Evolutionary conservation across 2,888 invertebrate species (phyloP).

Genomic region (Drosophila vallismaia): DNA sequence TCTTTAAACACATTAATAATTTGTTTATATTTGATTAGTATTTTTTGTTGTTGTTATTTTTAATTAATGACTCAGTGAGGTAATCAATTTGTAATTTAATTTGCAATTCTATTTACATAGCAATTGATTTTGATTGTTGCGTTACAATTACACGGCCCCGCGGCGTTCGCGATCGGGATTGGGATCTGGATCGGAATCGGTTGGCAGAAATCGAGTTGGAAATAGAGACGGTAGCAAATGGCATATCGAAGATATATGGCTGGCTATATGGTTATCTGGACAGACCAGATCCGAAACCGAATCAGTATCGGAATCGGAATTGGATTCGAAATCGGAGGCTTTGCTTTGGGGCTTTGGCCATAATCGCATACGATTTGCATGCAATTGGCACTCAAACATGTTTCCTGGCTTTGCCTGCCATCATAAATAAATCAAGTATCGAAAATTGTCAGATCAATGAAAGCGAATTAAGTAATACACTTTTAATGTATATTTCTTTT

Average conservation of each 20-base stretch:
- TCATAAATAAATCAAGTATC: conserved; percentile 46
- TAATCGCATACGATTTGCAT: conserved; percentile 74
- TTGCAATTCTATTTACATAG: conserved; percentile 80
- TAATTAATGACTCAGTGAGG: conserved; percentile 81
- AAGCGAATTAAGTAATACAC: conserved; percentile 6
- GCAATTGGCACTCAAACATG: conserved; percentile 56
- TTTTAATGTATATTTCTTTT: neutral
- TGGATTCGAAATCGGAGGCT: neutral
- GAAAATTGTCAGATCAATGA: neutral
- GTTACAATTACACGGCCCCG: conserved; percentile 71
- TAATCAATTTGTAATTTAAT: conserved; percentile 82
- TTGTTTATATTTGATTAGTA: conserved; percentile 17
- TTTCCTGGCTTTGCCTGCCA: conserved; percentile 29
- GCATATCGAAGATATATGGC: conserved; percentile 28
- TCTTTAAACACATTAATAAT: conserved; percentile 7
- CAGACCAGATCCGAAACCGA: conserved; percentile 27
- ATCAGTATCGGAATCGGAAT: neutral
- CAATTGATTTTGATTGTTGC: conserved; percentile 79
- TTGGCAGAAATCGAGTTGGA: no score
- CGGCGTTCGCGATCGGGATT: conserved; percentile 40
- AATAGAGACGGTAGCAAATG: conserved; percentile 1
- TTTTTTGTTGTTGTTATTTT: conserved; percentile 46
- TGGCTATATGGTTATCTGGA: conserved; percentile 12
- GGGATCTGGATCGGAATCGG: conserved; percentile 11
- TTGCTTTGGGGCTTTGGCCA: conserved; percentile 22